phyloP scores from a whole-genome alignment of 2,888 invertebrate species.

The Sialis lutaria region DNA sequence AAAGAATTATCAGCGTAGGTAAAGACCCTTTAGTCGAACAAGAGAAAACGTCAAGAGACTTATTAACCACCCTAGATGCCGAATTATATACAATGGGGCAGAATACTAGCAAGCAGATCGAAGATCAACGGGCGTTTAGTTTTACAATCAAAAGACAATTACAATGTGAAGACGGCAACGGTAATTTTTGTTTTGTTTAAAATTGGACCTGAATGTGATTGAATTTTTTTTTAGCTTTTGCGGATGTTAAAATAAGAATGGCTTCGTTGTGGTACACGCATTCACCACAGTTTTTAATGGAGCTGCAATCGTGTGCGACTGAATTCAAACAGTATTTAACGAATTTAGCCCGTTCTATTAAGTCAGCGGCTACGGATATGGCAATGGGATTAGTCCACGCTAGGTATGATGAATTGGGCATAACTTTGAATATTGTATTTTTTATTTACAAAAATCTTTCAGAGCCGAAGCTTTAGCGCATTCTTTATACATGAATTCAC shows the following conservation, averaged over 20 bases:
- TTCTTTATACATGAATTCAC: constrained; percentile 36
- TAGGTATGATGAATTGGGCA: constrained; percentile 19
- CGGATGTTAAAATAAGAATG: constrained; percentile 39
- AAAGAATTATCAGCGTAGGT: constrained; percentile 73
- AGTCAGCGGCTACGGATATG: constrained; percentile 85
- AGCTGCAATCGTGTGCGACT: constrained; percentile 73
- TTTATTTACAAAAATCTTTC: constrained; percentile 3
- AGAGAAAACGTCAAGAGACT: constrained; percentile 12
- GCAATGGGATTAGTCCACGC: constrained; percentile 76
- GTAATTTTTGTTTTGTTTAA: not conserved
- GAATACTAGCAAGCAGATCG: constrained; percentile 4
- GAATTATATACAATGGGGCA: constrained; percentile 22
- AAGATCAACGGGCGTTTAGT: constrained; percentile 27
- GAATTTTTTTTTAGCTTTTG: constrained; percentile 18
- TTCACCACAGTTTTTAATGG: constrained; percentile 69
- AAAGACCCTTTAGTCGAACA: constrained; percentile 47
- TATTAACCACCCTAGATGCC: constrained; percentile 17
- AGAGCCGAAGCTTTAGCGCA: constrained; percentile 39
- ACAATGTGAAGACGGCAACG: constrained; percentile 4
- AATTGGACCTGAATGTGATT: constrained; percentile 2
- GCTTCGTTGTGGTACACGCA: constrained; percentile 90
- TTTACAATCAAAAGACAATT: constrained; percentile 28
- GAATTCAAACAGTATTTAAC: constrained; percentile 81
- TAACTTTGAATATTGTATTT: too few relatives aligned
- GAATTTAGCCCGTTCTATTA: constrained; percentile 69